Percentiles rank a stretch among this genome's conserved stretches.
phyloP scores from a whole-genome alignment of 2,797 vertebrate species.

The Percopsis omiscomaycus region DNA sequence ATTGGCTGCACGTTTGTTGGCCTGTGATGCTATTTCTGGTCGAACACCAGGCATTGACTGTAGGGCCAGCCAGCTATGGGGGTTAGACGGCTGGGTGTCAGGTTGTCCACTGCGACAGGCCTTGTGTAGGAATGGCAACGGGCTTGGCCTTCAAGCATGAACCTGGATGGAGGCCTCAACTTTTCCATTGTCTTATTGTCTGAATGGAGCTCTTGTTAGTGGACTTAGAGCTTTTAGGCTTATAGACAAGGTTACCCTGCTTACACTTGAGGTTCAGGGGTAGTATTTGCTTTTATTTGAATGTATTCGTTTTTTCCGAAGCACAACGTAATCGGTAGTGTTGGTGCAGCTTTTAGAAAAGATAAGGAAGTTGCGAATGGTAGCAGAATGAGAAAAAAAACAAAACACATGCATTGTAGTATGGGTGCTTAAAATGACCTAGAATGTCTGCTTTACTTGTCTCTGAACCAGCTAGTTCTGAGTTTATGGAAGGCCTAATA shows the following conservation, averaged over 20 bases:
- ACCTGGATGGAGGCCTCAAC: constrained; percentile 49
- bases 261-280: constrained; percentile 40
- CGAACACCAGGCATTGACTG: constrained; percentile 31
- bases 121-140: constrained; percentile 32
- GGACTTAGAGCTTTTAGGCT: constrained; percentile 50
- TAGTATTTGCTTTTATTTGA: constrained; percentile 47
- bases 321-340: too few relatives aligned
- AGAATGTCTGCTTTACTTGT: constrained; percentile 42
- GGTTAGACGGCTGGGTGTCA: constrained; percentile 47
- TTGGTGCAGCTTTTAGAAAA: not conserved
- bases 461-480: constrained; percentile 44
- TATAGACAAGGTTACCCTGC: constrained; percentile 54
- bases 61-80: constrained; percentile 45
- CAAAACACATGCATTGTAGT: constrained; percentile 39
- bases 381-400: not conserved
- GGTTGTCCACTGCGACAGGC: constrained; percentile 50
- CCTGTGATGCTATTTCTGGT: constrained; percentile 60
- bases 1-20: constrained; percentile 45
- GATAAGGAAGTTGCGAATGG: not conserved
- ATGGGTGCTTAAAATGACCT: constrained; percentile 50
- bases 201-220: constrained; percentile 56
- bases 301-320: constrained; percentile 47
- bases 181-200: constrained; percentile 67
- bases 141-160: constrained; percentile 38
- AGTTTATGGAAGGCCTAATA: constrained; percentile 20